Base-by-base conservation (phyloP, 37 sponge, comb jelly and placozoan genomes). In the Chondrosia reniformis region DNA sequence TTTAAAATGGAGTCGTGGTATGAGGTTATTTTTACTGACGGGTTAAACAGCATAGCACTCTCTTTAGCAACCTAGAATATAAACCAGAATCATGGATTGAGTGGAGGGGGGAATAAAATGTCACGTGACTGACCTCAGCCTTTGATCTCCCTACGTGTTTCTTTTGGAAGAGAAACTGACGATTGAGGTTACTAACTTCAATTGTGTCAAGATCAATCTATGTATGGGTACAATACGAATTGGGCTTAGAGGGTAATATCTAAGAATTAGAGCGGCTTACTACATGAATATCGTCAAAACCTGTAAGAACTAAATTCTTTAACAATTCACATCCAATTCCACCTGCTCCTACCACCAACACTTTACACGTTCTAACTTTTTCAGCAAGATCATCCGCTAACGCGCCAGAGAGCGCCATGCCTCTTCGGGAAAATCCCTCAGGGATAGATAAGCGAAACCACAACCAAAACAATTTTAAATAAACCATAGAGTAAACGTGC, bases 281-380 rank as follows among this genome's bases (percentile, higher is more conserved):
- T 59, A 96, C 84, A 24, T 89, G 63, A 43, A 98, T 88, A 59
- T 92, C 80, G 24, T 74, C 41, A 55, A 98, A 92, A 0, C 99
- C 99, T 21, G 94, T 91, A 28, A 98, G 82, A 8, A 95, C 99
- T 15, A 98, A 81, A 74, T 95, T 98, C 84, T 98, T 98, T 31
- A 96, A 52, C 43, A 98, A 85, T 75, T 98, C 99, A 77, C 99
- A 98, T 39, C 99, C 99, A 15, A 98, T 98, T 17, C 99, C 99
- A 22, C 99, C 99, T 28, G 99, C 95, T 45, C 99, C 99, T n/a
- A 98, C 99, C 39, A 98, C 96, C 30, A 98, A 72, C 9, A 97
- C 84, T 69, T 36, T 69, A 24, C 37, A 69, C 5, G 32, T 69
- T 25, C 41, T 41, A 24, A 69, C 72, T 36, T 37, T 38, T 34